A percentile compares a stretch with the other conserved stretches of the same genome.
Conservation (phyloP, 2,113 vertebrate species). For the Struthidea cinerea region DNA sequence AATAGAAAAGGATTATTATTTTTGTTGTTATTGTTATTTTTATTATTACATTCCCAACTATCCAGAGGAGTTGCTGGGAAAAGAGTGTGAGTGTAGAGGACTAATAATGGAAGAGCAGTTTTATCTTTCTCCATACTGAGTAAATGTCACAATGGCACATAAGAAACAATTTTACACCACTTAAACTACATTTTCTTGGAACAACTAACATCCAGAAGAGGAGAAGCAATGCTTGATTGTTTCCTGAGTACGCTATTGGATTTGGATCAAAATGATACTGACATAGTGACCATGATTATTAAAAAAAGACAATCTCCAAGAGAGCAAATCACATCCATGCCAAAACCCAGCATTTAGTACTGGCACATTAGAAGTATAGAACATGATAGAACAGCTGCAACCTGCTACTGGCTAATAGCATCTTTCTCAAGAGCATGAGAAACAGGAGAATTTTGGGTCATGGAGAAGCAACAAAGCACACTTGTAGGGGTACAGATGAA, state of each 20-base stretch:
- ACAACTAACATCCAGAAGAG: not conserved
- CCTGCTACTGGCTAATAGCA: not conserved
- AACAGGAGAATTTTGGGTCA: not conserved
- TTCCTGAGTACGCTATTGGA: not conserved
- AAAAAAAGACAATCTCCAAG: not conserved
- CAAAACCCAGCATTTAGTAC: not conserved
- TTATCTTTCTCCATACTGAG: not conserved
- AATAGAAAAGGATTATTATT: not conserved
- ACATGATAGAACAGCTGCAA: not conserved
- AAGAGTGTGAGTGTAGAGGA: not conserved
- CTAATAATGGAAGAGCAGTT: not conserved
- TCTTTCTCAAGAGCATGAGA: not conserved
- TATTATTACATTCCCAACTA: not conserved
- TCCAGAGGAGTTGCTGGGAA: not conserved
- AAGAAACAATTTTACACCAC: not conserved
- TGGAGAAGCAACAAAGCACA: not conserved
- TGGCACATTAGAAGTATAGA: not conserved
- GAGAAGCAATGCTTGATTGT: not conserved
- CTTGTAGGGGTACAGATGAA: not conserved
- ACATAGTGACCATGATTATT: not conserved
- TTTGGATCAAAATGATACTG: not conserved
- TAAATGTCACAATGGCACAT: not conserved
- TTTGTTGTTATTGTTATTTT: not conserved
- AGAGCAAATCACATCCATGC: not conserved
- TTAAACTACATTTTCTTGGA: not conserved